phyloP scores from a whole-genome alignment of 2,113 vertebrate genomes.

The Sorex araneus region DNA sequence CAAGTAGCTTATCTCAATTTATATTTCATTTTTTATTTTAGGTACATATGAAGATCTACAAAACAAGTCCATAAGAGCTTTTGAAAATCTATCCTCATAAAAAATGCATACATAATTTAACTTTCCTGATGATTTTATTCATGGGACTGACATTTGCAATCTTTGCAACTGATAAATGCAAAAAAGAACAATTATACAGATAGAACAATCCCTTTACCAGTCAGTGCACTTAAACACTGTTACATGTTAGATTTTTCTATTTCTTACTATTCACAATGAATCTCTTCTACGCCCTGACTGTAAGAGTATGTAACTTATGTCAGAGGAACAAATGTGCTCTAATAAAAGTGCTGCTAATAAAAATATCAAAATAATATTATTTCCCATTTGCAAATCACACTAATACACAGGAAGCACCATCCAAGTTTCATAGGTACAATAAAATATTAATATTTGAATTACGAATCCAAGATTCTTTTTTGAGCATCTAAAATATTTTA shows the following conservation, averaged over 20 bases:
- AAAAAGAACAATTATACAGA: conserved; percentile 45
- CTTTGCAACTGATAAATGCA: conserved; percentile 24
- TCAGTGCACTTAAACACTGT: neutral
- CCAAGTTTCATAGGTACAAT: neutral
- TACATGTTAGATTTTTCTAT: neutral
- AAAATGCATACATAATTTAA: neutral
- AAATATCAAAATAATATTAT: neutral
- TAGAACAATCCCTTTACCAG: neutral
- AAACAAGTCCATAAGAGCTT: conserved; percentile 52
- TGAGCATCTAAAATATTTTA: neutral
- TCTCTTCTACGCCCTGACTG: neutral
- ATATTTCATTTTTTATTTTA: neutral
- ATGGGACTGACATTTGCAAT: conserved; percentile 1
- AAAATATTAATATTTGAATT: neutral
- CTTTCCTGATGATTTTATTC: neutral
- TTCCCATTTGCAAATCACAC: neutral
- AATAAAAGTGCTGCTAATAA: neutral
- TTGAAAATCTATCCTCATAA: conserved; percentile 31
- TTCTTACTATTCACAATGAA: neutral
- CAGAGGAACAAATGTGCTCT: too few species aligned
- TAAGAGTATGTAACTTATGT: neutral
- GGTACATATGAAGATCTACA: neutral
- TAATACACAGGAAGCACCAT: neutral
- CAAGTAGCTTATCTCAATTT: conserved; percentile 27
- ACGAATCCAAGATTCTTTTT: neutral